Percentiles rank a stretch among this genome's conserved stretches.
phyloP scores from a whole-genome alignment of 2,113 vertebrate genomes.

The Callipepla californica region DNA sequence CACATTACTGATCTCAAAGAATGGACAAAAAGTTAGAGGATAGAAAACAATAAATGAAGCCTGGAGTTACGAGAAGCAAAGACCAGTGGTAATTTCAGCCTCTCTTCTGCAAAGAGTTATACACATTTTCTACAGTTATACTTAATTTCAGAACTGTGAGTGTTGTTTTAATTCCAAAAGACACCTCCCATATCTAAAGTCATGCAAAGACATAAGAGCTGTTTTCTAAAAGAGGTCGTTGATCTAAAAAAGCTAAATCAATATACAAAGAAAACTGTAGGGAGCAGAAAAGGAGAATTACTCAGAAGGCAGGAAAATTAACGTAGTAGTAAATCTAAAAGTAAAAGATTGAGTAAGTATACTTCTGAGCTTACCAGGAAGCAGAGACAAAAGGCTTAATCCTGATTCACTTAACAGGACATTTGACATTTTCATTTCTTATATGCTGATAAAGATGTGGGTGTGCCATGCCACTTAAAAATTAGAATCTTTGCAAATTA shows the following conservation, averaged over 20 bases:
- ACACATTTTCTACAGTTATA: no score
- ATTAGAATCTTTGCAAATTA: not conserved
- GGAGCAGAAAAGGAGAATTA: not conserved
- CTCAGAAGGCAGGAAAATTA: not conserved
- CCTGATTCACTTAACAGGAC: not conserved
- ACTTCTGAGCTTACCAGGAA: accelerated
- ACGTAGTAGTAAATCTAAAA: not conserved
- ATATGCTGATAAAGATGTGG: not conserved
- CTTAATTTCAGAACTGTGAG: not conserved
- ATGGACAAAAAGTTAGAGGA: not conserved
- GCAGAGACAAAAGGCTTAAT: not conserved
- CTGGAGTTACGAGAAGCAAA: not conserved
- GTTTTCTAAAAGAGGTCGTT: not conserved
- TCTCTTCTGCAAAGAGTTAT: not conserved
- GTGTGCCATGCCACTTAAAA: not conserved
- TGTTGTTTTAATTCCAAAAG: not conserved
- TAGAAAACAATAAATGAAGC: not conserved
- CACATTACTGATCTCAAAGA: not conserved
- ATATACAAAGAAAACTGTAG: not conserved
- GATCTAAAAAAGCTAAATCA: accelerated
- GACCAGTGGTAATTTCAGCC: not conserved
- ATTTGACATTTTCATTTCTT: not conserved
- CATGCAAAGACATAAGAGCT: not conserved
- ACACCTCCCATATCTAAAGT: not conserved
- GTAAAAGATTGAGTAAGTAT: not conserved